Evolutionary conservation across 2,113 vertebrate genomes (phyloP), one percentile per base, ranked within the genome.

Genomic region (Passerina amoena): DNA sequence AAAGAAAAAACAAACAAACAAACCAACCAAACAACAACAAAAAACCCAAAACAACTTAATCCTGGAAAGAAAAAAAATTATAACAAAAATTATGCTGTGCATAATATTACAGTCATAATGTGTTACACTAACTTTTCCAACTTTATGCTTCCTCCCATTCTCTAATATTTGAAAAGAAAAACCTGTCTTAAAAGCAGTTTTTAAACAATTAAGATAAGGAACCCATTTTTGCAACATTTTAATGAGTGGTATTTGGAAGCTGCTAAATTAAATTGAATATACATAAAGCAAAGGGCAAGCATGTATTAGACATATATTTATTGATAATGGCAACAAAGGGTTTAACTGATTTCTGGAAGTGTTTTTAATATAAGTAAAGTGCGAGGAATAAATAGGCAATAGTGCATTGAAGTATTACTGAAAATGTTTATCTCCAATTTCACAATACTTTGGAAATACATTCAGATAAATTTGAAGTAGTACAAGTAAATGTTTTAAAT

Each of bases 1-100:
- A 42, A 42, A 27, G 5, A 16, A 28, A 21, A 37, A 60, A 8
- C 18, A 21, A 30, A 30, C 17, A 8, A 35, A 35, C 5, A 8
- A 37, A 38, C 3, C 10, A 65, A n/a, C 18, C 17, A 27, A 19
- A 7, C 33, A 68, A 19, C 28, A 45, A 37, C 5, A 30, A 28
- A 70, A 38, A 24, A 8, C 2, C 0, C 1, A 33, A 56, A 56
- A 22, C 6, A 37, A 6, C 2, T n/a, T n/a, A n/a, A n/a, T 4
- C 8, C 40, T 54, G 10, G 14, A 85, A 85, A 16, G 10, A 65
- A 76, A 56, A 78, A 22, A 56, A 48, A 48, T 10, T 11, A 35
- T 21, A 51, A 75, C 66, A 5, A 56, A 83, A 85, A 72, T 25
- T 40, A 65, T 8, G 6, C 2, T 73, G 13, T 70, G 47, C 27